Conservation (phyloP, 2,888 invertebrate species). For the Rhyacophila evoluta region DNA sequence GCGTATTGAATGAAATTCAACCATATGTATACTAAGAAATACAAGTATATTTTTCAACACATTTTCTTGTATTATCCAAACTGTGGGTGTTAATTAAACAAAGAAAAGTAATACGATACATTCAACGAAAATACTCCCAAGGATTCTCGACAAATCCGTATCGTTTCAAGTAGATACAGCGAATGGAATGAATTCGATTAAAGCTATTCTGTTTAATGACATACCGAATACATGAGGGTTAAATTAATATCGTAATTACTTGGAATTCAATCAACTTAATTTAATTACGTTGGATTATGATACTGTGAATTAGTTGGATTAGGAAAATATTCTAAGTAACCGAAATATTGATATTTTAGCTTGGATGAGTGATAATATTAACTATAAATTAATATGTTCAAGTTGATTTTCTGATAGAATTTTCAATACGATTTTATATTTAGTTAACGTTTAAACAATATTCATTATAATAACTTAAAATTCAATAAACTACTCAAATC, state of each 20-base stretch:
- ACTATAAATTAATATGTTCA: too few species aligned
- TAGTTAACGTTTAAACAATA: too few species aligned
- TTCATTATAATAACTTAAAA: too few species aligned
- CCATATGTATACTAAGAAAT: too few species aligned
- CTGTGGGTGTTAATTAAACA: not conserved
- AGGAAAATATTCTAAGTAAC: not conserved
- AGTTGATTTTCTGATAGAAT: too few species aligned
- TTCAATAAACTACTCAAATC: too few species aligned
- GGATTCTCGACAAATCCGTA: not conserved
- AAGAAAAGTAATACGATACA: not conserved
- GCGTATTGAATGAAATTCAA: too few species aligned
- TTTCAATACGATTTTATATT: too few species aligned
- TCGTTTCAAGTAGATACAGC: not conserved
- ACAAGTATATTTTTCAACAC: too few species aligned
- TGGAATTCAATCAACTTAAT: constrained; percentile 1
- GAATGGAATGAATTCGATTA: not conserved
- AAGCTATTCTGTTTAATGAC: constrained; percentile 1
- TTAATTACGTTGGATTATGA: not conserved
- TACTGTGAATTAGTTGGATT: not conserved
- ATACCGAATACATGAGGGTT: not conserved
- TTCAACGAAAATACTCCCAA: not conserved
- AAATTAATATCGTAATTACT: not conserved
- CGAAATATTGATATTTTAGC: too few species aligned
- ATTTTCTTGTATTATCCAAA: too few species aligned
- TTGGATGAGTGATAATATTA: too few species aligned